Base-by-base conservation (phyloP, 2,888 invertebrate species). In the Mimas tiliae region DNA sequence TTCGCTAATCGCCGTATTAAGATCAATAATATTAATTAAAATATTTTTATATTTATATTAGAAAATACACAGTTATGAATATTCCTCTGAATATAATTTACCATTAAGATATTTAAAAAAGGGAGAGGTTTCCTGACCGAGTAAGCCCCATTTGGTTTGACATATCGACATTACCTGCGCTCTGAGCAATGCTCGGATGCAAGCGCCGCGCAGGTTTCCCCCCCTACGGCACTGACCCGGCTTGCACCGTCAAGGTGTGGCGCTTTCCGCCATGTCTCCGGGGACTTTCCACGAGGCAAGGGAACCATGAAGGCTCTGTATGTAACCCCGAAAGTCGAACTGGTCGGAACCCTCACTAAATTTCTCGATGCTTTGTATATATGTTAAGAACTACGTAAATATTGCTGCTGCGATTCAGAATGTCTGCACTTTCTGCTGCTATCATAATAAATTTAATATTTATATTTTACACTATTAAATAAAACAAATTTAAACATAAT, bases 131-230 rank as follows among this genome's bases (percentile, higher is more conserved):
- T 91, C 92, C 82, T 65, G 77, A 83, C 87, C 90, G 88, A 94
- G 89, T 94, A 89, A 94, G 94, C 94, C 94, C 94, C 94, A 93
- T 94, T 94, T 91, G 62, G 94, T 94, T 92, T 81, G 83, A 78
- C 84, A 77, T 76, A 76, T 79, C 90, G 90, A 88, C 89, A 94
- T 94, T 86, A 73, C 72, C 94, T 94, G 75, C 85, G 94, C 91
- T 94, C 89, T 93, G 94, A 94, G 91, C 91, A 93, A 91, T 84
- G 87, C 89, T 89, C 82, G 83, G 79, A 73, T 70, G 21, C 71
- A 6, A 75, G 70, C 71, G 64, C 73, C 84, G 85, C 77, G 38
- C 91, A 81, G 90, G 90, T 91, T 51, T 48, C 89, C 89, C 80
- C 68, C 92, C 90, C 91, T 91, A 76, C 87, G 84, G 72, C 69